Evolutionary conservation across 2,113 vertebrate species (phyloP).

Genomic region (Leptobrachium ailaonicum): DNA sequence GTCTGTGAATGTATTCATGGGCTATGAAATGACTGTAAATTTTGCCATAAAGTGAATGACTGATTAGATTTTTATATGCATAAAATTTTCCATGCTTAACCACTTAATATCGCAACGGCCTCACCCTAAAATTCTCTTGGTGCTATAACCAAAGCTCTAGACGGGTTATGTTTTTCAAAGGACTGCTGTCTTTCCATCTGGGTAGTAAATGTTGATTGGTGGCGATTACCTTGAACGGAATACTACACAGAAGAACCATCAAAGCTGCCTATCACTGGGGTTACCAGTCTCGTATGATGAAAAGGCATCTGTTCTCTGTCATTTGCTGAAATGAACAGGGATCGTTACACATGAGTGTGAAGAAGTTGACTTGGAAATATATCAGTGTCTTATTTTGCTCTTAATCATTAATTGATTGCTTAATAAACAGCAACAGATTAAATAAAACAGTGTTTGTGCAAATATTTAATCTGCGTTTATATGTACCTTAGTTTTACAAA

Average conservation of each 20-base stretch:
- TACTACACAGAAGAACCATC: not conserved
- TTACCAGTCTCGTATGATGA: too few species aligned
- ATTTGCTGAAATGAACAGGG: too few species aligned
- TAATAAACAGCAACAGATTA: too few species aligned
- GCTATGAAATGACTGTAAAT: not conserved
- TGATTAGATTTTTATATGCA: slow-evolving; percentile 1
- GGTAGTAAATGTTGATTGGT: not conserved
- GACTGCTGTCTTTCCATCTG: not conserved
- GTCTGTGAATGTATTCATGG: not conserved
- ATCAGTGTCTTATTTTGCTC: too few species aligned
- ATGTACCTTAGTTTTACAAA: too few species aligned
- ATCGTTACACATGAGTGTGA: too few species aligned
- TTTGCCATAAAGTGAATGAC: not conserved
- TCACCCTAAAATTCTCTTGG: not conserved
- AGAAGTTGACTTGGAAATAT: too few species aligned
- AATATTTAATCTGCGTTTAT: too few species aligned
- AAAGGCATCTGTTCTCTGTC: too few species aligned
- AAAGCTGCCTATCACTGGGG: not conserved
- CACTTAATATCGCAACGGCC: not conserved
- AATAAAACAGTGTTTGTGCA: too few species aligned
- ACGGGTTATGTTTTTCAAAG: not conserved
- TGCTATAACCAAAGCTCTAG: not conserved
- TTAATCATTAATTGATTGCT: too few species aligned
- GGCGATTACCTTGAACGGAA: not conserved
- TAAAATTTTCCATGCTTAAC: not conserved